A percentile compares a stretch with the other conserved stretches of the same genome.
Conservation (phyloP, 2,888 invertebrate species). For the Lepidocyrtinus sp. region DNA sequence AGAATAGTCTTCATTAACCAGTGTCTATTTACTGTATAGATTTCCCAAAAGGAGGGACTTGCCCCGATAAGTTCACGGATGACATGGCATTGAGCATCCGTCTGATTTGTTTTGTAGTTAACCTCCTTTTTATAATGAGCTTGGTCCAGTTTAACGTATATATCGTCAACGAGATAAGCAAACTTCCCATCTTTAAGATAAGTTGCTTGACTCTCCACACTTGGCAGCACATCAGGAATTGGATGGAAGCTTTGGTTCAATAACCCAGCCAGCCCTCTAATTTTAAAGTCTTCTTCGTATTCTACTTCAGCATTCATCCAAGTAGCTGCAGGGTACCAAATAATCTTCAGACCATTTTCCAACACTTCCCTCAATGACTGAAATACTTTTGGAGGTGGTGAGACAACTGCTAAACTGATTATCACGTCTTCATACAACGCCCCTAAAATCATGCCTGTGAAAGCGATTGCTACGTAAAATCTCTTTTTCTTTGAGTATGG, state of each 20-base stretch:
- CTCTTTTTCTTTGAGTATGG: not conserved
- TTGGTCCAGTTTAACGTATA: not conserved
- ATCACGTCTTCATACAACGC: not conserved
- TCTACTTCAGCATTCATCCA: not conserved
- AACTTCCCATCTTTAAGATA: not conserved
- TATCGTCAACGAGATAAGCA: not conserved
- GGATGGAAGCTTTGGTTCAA: not conserved
- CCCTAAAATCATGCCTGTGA: not conserved
- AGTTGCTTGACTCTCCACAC: not conserved
- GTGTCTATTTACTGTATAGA: not conserved
- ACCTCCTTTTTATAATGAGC: not conserved
- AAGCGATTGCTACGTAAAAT: not conserved
- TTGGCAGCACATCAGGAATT: not conserved
- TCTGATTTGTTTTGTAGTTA: no score
- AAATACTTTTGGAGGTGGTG: not conserved
- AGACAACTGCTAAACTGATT: not conserved
- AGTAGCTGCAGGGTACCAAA: not conserved
- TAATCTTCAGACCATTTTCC: not conserved
- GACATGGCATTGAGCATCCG: not conserved
- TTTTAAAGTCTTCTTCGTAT: not conserved
- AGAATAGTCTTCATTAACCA: not conserved
- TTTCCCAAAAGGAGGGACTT: slow-evolving; percentile 3
- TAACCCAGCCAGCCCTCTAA: not conserved
- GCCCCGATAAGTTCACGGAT: not conserved
- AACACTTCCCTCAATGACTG: not conserved